Evolutionary conservation across 2,113 vertebrate genomes (phyloP), one percentile per base, ranked within the genome.

Genomic region (Antennarius striatus): DNA sequence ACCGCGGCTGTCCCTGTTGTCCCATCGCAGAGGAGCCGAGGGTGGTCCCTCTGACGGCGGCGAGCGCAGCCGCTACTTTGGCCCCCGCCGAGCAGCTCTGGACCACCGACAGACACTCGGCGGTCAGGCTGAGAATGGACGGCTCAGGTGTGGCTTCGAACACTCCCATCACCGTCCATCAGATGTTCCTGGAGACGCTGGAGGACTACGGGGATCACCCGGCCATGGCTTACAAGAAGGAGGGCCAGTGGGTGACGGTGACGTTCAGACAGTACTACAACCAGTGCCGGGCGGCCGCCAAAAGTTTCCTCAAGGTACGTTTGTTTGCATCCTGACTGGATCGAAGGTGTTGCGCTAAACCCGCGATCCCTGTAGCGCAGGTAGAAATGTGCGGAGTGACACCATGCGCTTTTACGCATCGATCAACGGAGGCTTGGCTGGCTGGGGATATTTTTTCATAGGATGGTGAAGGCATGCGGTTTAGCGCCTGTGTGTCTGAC

Each of bases 301-400:
- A 92, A 65, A 91, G 92, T 32, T 93, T 94, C 61, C 85, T 94
- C 30, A 92, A 91, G 93, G 93, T 94, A 17, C 58, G 90, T 81
- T 16, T 63, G 39, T 56, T 39, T 50, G 22, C n/a, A 15, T 2
- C 6, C 29, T 5, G 6, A 57, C 16, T 28, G 11, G 12, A 15
- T 14, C 4, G 14, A 14, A 15, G 3, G 14, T 15, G 14, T 7
- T 7, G 32, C 32, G 22, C 22, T 22, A 22, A 22, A 22, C 22
- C 22, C 3, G 7, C 11, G 4, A 45, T 45, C 5, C 1, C 12
- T 47, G 14, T 6, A 15, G 13, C 14, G 12, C 14, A 15, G 3
- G 4, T 15, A 15, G 4, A 42, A 15, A 5, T 22, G 4, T 8
- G 13, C 8, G 13, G 6, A 62, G n/a, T 45, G 47, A 4, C 1